Percentiles rank a stretch among this genome's conserved stretches.
Conservation (phyloP, 2,888 invertebrate genomes). For the Conchocele bisecta region DNA sequence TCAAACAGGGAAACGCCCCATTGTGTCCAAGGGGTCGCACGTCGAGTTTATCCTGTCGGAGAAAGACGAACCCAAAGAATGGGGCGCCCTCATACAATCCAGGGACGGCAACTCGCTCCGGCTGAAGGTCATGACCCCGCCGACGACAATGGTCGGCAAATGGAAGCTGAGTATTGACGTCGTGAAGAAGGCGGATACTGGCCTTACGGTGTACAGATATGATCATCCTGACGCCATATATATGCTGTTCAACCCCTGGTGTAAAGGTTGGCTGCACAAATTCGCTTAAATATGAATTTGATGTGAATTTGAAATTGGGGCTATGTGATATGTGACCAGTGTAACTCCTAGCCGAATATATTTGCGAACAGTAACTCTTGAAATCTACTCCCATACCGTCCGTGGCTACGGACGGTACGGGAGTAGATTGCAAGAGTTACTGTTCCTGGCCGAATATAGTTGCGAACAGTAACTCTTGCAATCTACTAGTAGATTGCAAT, state of each 20-base stretch:
- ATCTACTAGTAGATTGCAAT: too few relatives aligned
- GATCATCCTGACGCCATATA: conserved; percentile 86
- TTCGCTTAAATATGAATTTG: too few relatives aligned
- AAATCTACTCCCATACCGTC: too few relatives aligned
- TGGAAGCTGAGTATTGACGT: conserved; percentile 74
- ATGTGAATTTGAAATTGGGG: too few relatives aligned
- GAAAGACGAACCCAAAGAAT: conserved; percentile 60
- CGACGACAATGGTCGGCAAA: conserved; percentile 68
- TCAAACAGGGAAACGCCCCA: conserved; percentile 69
- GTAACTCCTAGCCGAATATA: too few relatives aligned
- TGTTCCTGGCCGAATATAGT: too few relatives aligned
- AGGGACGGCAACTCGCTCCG: conserved; percentile 43
- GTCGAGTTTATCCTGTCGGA: conserved; percentile 71
- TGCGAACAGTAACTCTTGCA: too few relatives aligned
- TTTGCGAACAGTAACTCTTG: too few relatives aligned
- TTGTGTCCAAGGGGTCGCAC: conserved; percentile 67
- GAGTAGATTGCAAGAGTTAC: too few relatives aligned
- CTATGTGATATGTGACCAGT: too few relatives aligned
- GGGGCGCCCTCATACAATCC: conserved; percentile 67
- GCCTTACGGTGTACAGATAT: conserved; percentile 49
- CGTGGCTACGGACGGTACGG: too few relatives aligned
- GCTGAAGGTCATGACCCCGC: conserved; percentile 67
- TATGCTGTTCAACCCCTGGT: conserved; percentile 95
- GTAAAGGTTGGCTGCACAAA: conserved; percentile 89
- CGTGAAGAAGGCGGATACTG: conserved; percentile 50